These are phyloP conservation scores for Halcyon smyrnensis DNA, from an alignment of 2,797 vertebrate genomes.

Conservation along the genomic window DNA sequence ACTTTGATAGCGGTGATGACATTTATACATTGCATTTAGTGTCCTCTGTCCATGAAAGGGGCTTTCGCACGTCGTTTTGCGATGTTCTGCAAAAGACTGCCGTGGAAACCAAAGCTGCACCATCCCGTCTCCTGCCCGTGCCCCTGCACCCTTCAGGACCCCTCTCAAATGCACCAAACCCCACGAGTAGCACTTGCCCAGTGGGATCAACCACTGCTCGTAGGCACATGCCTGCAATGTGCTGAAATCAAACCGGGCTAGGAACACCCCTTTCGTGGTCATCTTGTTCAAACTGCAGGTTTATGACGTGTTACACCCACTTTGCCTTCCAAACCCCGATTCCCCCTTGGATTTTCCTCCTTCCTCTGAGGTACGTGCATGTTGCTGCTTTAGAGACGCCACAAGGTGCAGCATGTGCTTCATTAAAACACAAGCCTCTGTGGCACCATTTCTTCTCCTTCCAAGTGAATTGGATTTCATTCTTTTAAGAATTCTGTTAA, in stretches of 20 bases:
- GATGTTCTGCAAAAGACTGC: fast-evolving
- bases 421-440: not conserved
- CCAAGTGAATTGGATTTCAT: not conserved
- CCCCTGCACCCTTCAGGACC: not conserved
- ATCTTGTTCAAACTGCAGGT: not conserved
- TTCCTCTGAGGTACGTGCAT: not conserved
- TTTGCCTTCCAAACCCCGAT: not conserved
- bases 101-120: not conserved
- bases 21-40: not conserved
- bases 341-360: not conserved
- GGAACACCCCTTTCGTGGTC: not conserved
- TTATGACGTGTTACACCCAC: not conserved
- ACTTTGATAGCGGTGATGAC: not conserved
- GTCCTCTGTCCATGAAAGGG: fast-evolving
- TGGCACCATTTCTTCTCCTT: not conserved
- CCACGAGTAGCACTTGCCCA: not conserved
- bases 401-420: fast-evolving
- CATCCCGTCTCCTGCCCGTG: not conserved
- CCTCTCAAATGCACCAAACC: fast-evolving
- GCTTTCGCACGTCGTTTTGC: not conserved
- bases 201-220: fast-evolving
- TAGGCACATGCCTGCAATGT: fast-evolving
- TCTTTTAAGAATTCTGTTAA: not conserved
- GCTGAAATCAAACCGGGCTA: not conserved
- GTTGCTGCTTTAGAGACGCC: not conserved